Percentiles rank a stretch among this genome's conserved stretches.
phyloP scores from a whole-genome alignment of 2,797 vertebrate genomes.

The Brachymystax lenok region DNA sequence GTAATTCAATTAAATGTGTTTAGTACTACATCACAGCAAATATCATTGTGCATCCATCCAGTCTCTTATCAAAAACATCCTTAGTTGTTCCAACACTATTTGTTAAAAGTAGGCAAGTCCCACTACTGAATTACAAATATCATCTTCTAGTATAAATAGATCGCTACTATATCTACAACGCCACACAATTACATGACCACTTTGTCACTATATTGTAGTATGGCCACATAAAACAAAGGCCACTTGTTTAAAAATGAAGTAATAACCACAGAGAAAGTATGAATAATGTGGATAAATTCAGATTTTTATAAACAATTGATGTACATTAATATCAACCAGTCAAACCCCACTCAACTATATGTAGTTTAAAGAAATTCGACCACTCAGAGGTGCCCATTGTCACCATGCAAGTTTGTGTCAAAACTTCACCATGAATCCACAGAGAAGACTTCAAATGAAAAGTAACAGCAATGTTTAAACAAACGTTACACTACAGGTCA shows the following conservation, averaged over 20 bases:
- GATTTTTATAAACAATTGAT: conserved; percentile 9
- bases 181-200: too few relatives aligned
- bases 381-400: background rate
- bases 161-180: too few relatives aligned
- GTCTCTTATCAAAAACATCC: too few relatives aligned
- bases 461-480: background rate
- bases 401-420: background rate
- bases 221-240: background rate
- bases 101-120: too few relatives aligned
- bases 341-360: background rate
- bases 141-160: too few relatives aligned
- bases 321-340: conserved; percentile 7
- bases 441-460: background rate
- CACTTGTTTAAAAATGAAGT: background rate
- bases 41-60: too few relatives aligned
- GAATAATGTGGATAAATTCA: background rate
- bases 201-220: too few relatives aligned
- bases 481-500: conserved; percentile 11
- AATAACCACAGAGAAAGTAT: background rate
- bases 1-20: too few relatives aligned
- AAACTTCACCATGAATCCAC: background rate
- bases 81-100: too few relatives aligned
- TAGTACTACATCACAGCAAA: too few relatives aligned
- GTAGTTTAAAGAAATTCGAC: background rate
- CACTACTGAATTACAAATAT: background rate